Percentiles rank a stretch among this genome's conserved stretches.
Evolutionary conservation across 2,113 vertebrate species (phyloP).

Genomic region (Cinclus cinclus): DNA sequence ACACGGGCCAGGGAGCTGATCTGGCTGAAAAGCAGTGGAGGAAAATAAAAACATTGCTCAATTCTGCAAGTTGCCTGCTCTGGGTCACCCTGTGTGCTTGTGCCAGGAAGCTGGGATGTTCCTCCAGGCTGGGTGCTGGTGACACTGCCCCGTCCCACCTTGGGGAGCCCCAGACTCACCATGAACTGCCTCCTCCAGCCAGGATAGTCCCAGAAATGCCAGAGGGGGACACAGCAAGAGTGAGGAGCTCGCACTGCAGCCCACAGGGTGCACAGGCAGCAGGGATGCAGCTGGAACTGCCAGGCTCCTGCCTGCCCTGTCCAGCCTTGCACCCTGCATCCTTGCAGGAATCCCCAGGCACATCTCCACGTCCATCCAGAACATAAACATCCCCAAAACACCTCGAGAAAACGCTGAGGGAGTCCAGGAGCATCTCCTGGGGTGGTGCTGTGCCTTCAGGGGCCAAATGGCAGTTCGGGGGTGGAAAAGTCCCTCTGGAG

Average conservation of each 20-base stretch:
- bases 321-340: background rate
- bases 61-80: background rate
- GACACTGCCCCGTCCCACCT: fast-evolving
- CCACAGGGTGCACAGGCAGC: background rate
- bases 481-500: background rate
- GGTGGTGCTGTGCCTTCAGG: background rate
- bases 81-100: background rate
- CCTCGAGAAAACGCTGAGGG: background rate
- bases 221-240: background rate
- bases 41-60: background rate
- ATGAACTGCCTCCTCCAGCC: background rate
- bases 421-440: background rate
- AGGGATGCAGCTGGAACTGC: background rate
- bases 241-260: fast-evolving
- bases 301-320: background rate
- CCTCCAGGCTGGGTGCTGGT: background rate
- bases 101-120: background rate
- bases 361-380: fast-evolving
- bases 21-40: background rate
- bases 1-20: background rate
- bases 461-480: background rate
- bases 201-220: background rate
- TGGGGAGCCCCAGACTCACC: fast-evolving
- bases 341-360: too few relatives aligned
- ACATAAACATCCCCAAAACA: background rate